Base-by-base conservation (phyloP, 2,797 vertebrate genomes). In the Sus cebifrons region DNA sequence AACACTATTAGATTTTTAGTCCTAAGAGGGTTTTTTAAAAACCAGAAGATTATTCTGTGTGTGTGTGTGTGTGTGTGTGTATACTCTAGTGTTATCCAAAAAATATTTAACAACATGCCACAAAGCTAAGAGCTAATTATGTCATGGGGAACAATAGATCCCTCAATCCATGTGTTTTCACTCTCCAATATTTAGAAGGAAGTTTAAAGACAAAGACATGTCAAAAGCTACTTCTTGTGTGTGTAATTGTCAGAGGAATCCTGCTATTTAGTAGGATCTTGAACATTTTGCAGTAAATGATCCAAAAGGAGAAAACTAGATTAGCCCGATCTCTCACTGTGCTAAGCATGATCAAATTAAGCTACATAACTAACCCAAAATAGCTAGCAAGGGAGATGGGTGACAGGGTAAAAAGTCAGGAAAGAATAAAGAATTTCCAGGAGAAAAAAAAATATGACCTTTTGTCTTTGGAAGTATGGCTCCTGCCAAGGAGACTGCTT, bases 181-280 rank as follows among this genome's bases (percentile, higher is more conserved):
- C 15, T 97, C 70, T 82, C 77, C 73, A 70, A 92, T 68, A 88
- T 97, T 97, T 97, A 71, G 74, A 93, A 97, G 86, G 2, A 3
- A 89, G 29, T 93, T 97, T 96, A 97, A 91, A 79, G 64, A 86
- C 16, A 85, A 94, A 96, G 71, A 79, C 23, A 32, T 70, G 52
- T 78, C 86, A 78, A 83, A 94, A 89, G 86, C 86, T 36, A 27
- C 68, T 97, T 36, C 79, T 91, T 94, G 68, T 25, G 56, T 93
- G 44, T 91, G 73, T 12, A 36, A 15, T 85, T 87, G 81, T 89
- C 40, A 98, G 81, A 20, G 2, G 52, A 90, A 91, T 83, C 36
- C 64, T 94, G 29, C 40, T 96, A 96, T 97, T 96, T 87, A 44
- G 23, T 96, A 93, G 60, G 94, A 96, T 97, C 85, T 95, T 96